These are phyloP conservation scores for Halichoerus grypus DNA, from an alignment of 2,113 vertebrate genomes.

Conservation along the genomic window DNA sequence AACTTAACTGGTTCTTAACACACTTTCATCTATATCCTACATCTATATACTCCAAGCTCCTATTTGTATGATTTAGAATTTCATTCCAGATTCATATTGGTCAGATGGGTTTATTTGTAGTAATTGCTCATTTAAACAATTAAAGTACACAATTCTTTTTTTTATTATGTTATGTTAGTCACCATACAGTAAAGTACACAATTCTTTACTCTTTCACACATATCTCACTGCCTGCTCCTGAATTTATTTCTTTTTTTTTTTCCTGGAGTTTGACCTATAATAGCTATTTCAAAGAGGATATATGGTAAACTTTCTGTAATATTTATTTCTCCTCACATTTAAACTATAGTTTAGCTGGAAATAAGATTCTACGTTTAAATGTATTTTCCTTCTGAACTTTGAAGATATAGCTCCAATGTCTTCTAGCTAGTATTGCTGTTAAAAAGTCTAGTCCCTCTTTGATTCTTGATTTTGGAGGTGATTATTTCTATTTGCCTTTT, in stretches of 20 bases:
- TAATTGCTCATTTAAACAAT: background rate
- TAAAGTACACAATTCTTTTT: background rate
- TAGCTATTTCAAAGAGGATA: constrained; percentile 22
- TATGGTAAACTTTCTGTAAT: constrained; percentile 21
- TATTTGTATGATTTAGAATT: background rate
- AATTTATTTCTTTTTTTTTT: background rate
- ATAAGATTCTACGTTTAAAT: constrained; percentile 26
- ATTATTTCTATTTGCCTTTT: background rate
- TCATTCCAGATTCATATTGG: background rate
- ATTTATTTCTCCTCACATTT: background rate
- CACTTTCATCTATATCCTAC: background rate
- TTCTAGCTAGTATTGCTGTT: background rate
- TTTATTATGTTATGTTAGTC: too few species aligned
- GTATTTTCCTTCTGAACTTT: constrained; percentile 2
- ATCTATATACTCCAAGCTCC: background rate
- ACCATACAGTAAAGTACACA: background rate
- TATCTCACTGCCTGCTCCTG: background rate
- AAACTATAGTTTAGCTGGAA: constrained; percentile 13
- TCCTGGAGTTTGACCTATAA: background rate
- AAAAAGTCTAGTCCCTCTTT: background rate
- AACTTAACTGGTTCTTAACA: background rate
- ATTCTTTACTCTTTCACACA: background rate
- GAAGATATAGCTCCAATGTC: background rate
- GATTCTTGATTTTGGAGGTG: background rate
- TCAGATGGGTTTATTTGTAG: background rate